Base-by-base conservation (phyloP, 1,140 invertebrate genomes). In the Drosophila pseudoananassae region DNA sequence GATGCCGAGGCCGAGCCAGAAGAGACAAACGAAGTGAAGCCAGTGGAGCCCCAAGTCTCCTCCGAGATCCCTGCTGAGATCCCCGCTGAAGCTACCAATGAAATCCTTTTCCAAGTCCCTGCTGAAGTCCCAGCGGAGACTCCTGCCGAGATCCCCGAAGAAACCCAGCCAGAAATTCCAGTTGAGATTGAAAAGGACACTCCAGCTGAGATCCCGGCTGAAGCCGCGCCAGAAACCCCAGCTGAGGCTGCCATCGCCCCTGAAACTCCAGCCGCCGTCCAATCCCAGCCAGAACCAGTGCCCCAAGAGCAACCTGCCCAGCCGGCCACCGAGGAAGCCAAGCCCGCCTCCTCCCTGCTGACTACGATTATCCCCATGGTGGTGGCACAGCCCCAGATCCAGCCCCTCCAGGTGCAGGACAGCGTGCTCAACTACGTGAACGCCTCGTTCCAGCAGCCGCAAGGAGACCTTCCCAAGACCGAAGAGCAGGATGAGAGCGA, bases 371-470 rank as follows among this genome's bases (percentile, higher is more conserved):
- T 90, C 50, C 88, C 89, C 33, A 56, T 40, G 51, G 63, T 69
- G 8, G n/a, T 69, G 55, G 61, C 71, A 43, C 53, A 68, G 45
- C 25, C 40, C 9, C 63, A 51, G 33, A 15, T 14, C 6, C 38
- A 54, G 36, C 57, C 47, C 23, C 31, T 74, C 1, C 81, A 66
- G 1, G 81, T 85, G 1, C 29, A 65, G 25, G 90, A 91, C 52
- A 91, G 90, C 53, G 90, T 91, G 20, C 71, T 91, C 7, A 91
- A 91, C 75, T 91, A 91, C 50, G 90, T 91, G 52, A 91, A 91
- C 40, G 90, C 82, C n/a, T 91, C 90, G 31, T 90, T 91, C 51
- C 73, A 84, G 60, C 72, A 65, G 25, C 73, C 47, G 15, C 63
- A 77, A 9, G 0, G 51, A 36, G 70, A 80, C 12, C 31, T 45